These are phyloP conservation scores for Acronicta alni DNA, from an alignment of 2,888 invertebrate species.

Conservation along the genomic window DNA sequence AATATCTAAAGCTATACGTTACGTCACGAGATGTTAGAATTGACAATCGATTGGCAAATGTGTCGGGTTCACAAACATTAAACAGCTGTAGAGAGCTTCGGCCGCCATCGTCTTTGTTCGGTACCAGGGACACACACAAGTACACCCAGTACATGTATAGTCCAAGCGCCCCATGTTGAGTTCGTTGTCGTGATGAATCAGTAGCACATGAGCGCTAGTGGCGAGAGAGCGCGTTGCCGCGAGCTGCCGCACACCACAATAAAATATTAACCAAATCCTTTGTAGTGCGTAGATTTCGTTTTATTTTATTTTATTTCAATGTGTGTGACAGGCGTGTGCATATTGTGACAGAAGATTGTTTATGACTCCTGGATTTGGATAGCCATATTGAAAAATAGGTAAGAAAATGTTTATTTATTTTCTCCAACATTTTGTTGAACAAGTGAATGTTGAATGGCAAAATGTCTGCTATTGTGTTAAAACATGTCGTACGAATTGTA, in stretches of 20 bases:
- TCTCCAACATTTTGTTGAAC: slow-evolving; percentile 23
- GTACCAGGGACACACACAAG: slow-evolving; percentile 56
- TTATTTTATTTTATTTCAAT: slow-evolving; percentile 45
- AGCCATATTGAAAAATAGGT: slow-evolving; percentile 60
- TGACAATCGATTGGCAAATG: slow-evolving; percentile 77
- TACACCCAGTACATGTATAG: slow-evolving; percentile 59
- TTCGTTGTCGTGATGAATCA: slow-evolving; percentile 78
- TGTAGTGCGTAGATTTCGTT: slow-evolving; percentile 63
- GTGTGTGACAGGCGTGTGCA: slow-evolving; percentile 65
- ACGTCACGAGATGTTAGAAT: slow-evolving; percentile 65
- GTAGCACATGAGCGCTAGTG: slow-evolving; percentile 63
- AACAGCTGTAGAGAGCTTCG: slow-evolving; percentile 84
- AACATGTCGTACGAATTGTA: slow-evolving; percentile 22
- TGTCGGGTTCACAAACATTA: slow-evolving; percentile 81
- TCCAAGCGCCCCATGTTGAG: slow-evolving; percentile 62
- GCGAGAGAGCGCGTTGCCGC: slow-evolving; percentile 49
- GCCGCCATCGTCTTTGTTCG: slow-evolving; percentile 78
- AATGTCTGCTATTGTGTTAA: slow-evolving; percentile 21
- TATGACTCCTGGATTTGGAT: slow-evolving; percentile 62
- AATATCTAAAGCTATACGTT: slow-evolving; percentile 46
- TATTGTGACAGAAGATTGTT: slow-evolving; percentile 60
- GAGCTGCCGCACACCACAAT: slow-evolving; percentile 58
- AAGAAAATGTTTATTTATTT: slow-evolving; percentile 50
- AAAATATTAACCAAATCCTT: slow-evolving; percentile 63
- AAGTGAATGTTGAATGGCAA: slow-evolving; percentile 18